phyloP scores from a whole-genome alignment of 2,113 vertebrate species.

The Perognathus longimembris region DNA sequence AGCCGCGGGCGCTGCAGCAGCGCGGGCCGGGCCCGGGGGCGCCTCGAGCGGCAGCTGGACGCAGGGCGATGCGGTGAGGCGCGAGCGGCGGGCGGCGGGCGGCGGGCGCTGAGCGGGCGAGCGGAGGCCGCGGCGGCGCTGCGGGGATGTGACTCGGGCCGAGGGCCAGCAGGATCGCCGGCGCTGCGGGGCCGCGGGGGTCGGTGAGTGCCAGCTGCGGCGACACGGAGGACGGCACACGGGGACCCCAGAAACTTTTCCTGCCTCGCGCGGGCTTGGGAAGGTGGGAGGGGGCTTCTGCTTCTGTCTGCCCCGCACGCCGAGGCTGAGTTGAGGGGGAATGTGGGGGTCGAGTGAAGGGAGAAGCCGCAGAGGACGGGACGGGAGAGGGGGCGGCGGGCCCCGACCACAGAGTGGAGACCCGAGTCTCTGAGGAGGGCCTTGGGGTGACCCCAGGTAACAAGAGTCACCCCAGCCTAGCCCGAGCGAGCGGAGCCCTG shows the following conservation, averaged over 20 bases:
- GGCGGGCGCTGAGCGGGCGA: neutral
- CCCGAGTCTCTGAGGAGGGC: neutral
- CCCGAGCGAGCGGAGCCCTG: neutral
- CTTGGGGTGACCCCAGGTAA: neutral
- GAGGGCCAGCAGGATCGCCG: conserved; percentile 56
- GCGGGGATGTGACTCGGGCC: conserved; percentile 78
- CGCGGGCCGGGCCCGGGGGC: conserved; percentile 68
- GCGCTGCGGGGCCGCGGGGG: conserved; percentile 61
- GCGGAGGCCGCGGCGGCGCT: conserved; percentile 52
- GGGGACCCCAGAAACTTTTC: conserved; percentile 78
- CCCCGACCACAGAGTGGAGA: neutral
- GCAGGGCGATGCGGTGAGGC: conserved; percentile 35
- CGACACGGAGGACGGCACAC: neutral
- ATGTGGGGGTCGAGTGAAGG: neutral
- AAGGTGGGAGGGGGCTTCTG: neutral
- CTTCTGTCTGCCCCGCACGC: neutral
- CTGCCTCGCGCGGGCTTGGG: conserved; percentile 3
- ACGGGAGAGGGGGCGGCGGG: neutral
- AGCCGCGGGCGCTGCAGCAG: conserved; percentile 45
- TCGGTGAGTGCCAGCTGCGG: conserved; percentile 69
- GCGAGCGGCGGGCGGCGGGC: conserved; percentile 42
- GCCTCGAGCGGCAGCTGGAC: neutral
- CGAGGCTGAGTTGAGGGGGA: neutral
- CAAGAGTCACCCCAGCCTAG: neutral
- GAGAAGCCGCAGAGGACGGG: neutral